Conservation (phyloP, 2,113 vertebrate species). For the Pangasianodon hypophthalmus region DNA sequence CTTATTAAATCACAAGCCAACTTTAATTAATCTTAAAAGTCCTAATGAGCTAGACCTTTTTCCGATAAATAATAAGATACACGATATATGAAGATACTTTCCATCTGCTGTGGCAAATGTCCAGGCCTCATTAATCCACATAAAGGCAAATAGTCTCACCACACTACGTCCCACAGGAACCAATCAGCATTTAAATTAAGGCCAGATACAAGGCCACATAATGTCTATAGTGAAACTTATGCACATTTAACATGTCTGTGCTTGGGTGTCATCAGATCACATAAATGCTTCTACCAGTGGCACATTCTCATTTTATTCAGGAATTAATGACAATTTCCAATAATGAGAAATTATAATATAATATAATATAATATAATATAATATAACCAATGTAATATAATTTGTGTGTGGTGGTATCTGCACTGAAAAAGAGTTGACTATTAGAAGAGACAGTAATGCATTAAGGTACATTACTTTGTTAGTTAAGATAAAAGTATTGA, state of each 20-base stretch:
- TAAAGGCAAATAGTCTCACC: neutral
- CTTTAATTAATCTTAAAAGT: neutral
- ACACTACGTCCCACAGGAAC: neutral
- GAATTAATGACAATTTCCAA: neutral
- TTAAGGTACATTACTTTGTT: neutral
- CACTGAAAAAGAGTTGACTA: neutral
- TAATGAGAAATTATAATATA: neutral
- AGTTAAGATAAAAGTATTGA: neutral
- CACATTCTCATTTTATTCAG: neutral
- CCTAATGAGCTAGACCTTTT: neutral
- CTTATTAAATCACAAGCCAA: neutral
- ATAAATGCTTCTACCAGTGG: neutral
- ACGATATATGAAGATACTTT: neutral
- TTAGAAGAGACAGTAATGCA: neutral
- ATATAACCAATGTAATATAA: neutral
- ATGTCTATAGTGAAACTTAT: neutral
- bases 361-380: neutral
- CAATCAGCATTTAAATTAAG: slow-evolving; percentile 8
- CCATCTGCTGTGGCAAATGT: neutral
- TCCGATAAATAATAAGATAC: neutral
- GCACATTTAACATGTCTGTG: neutral
- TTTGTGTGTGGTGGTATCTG: neutral
- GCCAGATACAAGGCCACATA: neutral
- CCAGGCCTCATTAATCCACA: neutral
- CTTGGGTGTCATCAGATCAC: neutral